Base-by-base conservation (phyloP, 2,888 invertebrate genomes). In the Agonopterix subpropinquella region DNA sequence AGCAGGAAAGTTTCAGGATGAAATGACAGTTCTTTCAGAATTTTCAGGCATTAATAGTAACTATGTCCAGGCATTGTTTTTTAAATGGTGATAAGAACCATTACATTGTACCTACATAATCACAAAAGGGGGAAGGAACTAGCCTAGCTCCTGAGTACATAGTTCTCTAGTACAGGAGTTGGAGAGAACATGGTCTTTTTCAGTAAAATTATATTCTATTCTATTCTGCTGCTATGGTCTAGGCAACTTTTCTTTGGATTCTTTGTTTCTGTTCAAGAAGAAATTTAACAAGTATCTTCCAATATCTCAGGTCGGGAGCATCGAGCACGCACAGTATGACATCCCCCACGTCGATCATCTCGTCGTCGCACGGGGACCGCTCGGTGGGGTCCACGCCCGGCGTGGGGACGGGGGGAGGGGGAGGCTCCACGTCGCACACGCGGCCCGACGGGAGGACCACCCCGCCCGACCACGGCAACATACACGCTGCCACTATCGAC, bases 311-410 rank as follows among this genome's bases (percentile, higher is more conserved):
- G 1, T 75, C 82, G 1, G 77, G 78, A 0, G 70, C 73, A 7
- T 80, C 74, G 48, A 84, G 80, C 50, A 86, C 86, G 0, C 83
- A 81, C 56, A 80, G 80, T 36, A 80, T 84, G 78, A 82, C 81
- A 3, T 80, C 83, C 0, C 78, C 84, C 0, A 77, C 82, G 0
- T 67, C 61, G 1, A 63, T 67, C 1, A 55, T 67, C 10, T 74
- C 83, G 0, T 83, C 83, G 1, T 80, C 77, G 18, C 79, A 77
- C 52, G 70, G 70, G 10, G 74, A 72, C 45, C 76, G 72, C 49
- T 62, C 79, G 4, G 54, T 73, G 2, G 70, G 70, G 39, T 77
- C 76, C 0, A 72, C 82, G 4, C 79, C 82, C 0, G 73, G 66
- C 4, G 70, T 65, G 0, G 58, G 0, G 66, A 62, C 1, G 11